Conservation (phyloP, 2,113 vertebrate species). For the Lepus europaeus region DNA sequence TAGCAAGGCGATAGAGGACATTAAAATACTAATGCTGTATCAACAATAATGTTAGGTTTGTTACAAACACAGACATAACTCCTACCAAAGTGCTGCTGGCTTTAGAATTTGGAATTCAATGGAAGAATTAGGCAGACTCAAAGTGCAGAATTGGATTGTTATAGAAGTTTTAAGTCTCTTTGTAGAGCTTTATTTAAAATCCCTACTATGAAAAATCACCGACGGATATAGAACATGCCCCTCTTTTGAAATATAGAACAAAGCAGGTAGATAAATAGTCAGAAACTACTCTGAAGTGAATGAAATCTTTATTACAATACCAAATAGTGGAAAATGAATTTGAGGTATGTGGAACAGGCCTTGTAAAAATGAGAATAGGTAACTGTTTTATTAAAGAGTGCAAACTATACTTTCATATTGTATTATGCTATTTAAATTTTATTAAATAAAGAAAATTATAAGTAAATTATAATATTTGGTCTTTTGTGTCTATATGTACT, state of each 20-base stretch:
- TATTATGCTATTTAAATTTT: too few species aligned
- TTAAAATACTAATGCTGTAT: background rate
- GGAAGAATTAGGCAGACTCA: background rate
- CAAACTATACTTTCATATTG: too few species aligned
- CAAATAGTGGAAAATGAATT: constrained; percentile 37
- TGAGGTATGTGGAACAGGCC: background rate
- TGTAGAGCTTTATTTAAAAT: background rate
- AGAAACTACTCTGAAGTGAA: constrained; percentile 24
- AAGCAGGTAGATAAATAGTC: background rate
- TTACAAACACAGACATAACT: background rate
- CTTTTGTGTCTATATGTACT: background rate
- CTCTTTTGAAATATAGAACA: constrained; percentile 25
- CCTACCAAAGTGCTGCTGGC: background rate
- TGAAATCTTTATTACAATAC: constrained; percentile 25
- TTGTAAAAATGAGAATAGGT: background rate
- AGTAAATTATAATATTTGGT: background rate
- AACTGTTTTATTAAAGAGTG: background rate
- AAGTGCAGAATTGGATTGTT: background rate
- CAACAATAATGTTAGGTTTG: background rate
- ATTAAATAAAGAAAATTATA: background rate
- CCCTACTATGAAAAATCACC: constrained; percentile 1
- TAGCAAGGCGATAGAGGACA: background rate
- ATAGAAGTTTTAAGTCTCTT: background rate
- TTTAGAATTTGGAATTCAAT: constrained; percentile 3
- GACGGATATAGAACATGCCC: background rate